Base-by-base conservation (phyloP, 1,140 invertebrate species). In the Brachionus sp. region DNA sequence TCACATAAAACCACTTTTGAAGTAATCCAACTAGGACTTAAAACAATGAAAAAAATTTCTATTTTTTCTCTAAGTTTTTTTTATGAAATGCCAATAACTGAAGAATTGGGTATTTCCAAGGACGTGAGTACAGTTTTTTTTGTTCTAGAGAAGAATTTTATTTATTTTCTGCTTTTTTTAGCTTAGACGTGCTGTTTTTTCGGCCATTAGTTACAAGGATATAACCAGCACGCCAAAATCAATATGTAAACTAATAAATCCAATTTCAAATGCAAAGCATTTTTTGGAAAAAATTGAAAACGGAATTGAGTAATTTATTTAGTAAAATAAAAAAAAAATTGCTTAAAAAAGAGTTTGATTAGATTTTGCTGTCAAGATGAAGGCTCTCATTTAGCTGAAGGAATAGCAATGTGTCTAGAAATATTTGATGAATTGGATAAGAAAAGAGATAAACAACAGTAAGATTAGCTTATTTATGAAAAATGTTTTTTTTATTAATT, bases 341-440 rank as follows among this genome's bases (percentile, higher is more conserved):
- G 29, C 6, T 13, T 57, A 29, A 29, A 19, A 12, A 2, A 70
- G 16, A 42, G n/a, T n/a, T 33, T 66, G 13, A 66, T 70, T 42
- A 70, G 66, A 50, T 75, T 75, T 46, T 75, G 39, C 13, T 75
- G 19, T 12, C 19, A 46, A 9, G 70, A 75, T 29, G 70, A 75
- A 12, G 19, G 12, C 16, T 9, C 16, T 10, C 46, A 80, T 66
- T 19, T 80, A 5, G 77, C 77, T 10, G 77, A 80, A 19, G 77
- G 50, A 0, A 13, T 80, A 19, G 77, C 77, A 5, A 25, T 80
- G 19, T 46, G 46, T 35, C n/a, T 80, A 53, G 77, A 80, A 29
- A 62, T 66, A 23, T 80, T 80, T 25, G 77, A 80, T 44, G 50
- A 80, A 33, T 62, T 80, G n/a, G 50, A 80, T 35, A 66, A 80